Evolutionary conservation across 1,140 invertebrate genomes (phyloP), one percentile per base, ranked within the genome.

Genomic region (Pomacea maculata): DNA sequence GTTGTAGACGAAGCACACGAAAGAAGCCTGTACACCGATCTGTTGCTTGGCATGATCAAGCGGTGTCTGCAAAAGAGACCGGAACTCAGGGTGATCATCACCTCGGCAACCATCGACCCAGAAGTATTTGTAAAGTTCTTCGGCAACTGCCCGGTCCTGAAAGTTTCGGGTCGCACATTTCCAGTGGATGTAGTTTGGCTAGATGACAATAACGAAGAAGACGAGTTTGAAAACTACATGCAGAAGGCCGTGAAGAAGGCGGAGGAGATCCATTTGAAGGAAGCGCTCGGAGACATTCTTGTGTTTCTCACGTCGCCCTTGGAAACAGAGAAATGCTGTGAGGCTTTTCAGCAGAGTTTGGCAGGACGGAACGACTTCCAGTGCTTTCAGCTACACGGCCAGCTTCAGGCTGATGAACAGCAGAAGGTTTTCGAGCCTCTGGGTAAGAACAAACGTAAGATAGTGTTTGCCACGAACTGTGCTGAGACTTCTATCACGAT

Each of bases 1-100:
- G 95, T 99, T 78, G 92, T 99, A 72, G 98, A 99, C 92, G 98
- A 99, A 91, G 98, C 97, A 70, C 98, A 99, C 91, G 98, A 99
- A 92, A 92, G 98, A 76, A 98, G 97, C 3, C 94, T 99, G 1
- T 95, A 97, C 85, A 99, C 97, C 0, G 98, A 99, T 92, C 92
- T 99, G 3, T 92, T 99, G 0, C 94, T 98, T 91, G 95, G 95
- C 80, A 93, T 97, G 90, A 93, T 96, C 15, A 94, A 97, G 92
- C 93, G 75, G 34, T 86, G 86, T 52, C 79, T 90, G 34, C n/a
- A 65, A 17, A 34, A 79, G 10, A 73, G 89, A 72, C 75, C 67
- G 54, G 86, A 90, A 34, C 80, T 88, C 14, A 85, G 83, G 75
- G 83, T 90, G 2, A 80, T 91, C 9, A 81, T 91, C 10, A 90